These are phyloP conservation scores for Rhabdophis nuchalis DNA, from an alignment of 2,797 vertebrate genomes.

Conservation along the genomic window DNA sequence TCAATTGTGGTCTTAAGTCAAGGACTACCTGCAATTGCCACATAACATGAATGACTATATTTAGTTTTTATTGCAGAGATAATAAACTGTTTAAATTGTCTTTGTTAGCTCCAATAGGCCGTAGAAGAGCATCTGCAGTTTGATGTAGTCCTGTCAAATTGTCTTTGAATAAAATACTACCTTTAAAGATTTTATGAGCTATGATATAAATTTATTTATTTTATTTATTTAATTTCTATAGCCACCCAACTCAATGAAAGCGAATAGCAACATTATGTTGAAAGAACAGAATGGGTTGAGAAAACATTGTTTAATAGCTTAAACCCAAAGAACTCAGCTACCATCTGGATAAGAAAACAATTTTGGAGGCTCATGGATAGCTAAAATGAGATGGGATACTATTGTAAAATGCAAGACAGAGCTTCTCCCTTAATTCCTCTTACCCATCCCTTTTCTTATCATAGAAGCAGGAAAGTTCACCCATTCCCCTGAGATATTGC, in stretches of 20 bases:
- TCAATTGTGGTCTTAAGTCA: too few relatives aligned
- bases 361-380: not conserved
- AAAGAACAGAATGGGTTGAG: not conserved
- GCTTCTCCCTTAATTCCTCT: not conserved
- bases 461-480: not conserved
- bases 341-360: not conserved
- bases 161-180: not conserved
- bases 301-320: not conserved
- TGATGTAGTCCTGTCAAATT: not conserved
- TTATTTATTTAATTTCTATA: too few relatives aligned
- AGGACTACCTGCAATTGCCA: too few relatives aligned
- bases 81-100: not conserved
- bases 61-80: not conserved
- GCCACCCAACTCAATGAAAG: not conserved
- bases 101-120: not conserved
- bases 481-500: not conserved
- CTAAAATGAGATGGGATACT: not conserved
- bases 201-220: not conserved
- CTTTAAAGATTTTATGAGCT: not conserved
- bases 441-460: not conserved
- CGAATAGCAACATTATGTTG: not conserved
- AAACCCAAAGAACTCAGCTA: not conserved
- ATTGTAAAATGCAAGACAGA: not conserved
- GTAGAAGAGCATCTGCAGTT: not conserved
- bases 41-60: not conserved